Conservation (phyloP, 2,888 invertebrate genomes). For the Sipha maydis region DNA sequence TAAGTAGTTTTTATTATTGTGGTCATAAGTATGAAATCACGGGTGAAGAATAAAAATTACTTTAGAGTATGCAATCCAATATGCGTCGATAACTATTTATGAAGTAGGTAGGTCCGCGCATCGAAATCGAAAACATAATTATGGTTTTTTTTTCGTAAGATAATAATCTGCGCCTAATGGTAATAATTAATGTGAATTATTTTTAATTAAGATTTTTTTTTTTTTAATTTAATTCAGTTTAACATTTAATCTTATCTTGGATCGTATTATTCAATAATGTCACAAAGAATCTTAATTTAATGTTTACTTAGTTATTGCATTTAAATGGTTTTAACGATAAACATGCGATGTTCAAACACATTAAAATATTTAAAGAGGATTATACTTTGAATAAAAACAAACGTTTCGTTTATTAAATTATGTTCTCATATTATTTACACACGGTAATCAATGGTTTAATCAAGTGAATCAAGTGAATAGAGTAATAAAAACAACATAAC, state of each 20-base stretch:
- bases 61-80: too few species aligned
- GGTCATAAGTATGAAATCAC: too few species aligned
- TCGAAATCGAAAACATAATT: too few species aligned
- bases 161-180: background rate
- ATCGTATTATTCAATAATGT: background rate
- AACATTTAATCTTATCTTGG: slow-evolving; percentile 1
- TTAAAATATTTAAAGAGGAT: slow-evolving; percentile 13
- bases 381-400: background rate
- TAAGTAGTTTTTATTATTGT: too few species aligned
- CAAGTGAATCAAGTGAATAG: too few species aligned
- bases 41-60: too few species aligned
- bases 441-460: too few species aligned
- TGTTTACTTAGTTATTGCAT: background rate
- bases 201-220: slow-evolving; percentile 14
- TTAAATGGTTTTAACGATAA: background rate
- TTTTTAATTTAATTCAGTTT: background rate
- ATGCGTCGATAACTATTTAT: too few species aligned
- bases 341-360: background rate
- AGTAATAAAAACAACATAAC: too few species aligned
- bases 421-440: background rate
- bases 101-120: too few species aligned
- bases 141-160: too few species aligned
- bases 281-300: background rate
- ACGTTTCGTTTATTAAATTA: background rate
- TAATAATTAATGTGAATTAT: slow-evolving; percentile 38